Evolutionary conservation across 2,888 invertebrate genomes (phyloP).

Genomic region (Oscheius sp.): DNA sequence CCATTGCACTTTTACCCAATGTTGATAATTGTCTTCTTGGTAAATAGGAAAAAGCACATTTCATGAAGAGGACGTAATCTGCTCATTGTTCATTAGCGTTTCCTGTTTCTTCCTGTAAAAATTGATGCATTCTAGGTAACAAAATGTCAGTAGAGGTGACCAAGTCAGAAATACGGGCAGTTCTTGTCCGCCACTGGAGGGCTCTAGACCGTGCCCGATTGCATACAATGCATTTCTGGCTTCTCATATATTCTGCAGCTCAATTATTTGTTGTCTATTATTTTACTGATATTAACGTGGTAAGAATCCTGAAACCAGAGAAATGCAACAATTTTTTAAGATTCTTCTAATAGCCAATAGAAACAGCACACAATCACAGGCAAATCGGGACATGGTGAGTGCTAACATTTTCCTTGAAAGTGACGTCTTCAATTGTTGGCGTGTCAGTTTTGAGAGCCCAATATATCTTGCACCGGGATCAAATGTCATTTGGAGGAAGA

Average conservation of each 20-base stretch:
- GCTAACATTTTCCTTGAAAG: background rate
- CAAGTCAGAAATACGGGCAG: constrained; percentile 64
- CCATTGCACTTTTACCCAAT: no score
- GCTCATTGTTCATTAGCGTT: no score
- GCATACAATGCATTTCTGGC: constrained; percentile 71
- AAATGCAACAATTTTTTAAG: constrained; percentile 4
- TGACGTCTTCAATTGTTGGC: background rate
- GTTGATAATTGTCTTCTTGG: no score
- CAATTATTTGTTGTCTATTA: constrained; percentile 70
- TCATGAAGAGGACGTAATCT: no score
- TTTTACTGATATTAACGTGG: constrained; percentile 53
- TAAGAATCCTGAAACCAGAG: constrained; percentile 6
- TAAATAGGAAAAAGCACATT: no score
- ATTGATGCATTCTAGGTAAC: background rate
- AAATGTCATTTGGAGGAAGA: constrained; percentile 17
- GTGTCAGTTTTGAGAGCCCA: constrained; percentile 1
- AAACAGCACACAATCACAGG: constrained; percentile 26
- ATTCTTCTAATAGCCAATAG: constrained; percentile 32
- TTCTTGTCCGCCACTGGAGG: constrained; percentile 70
- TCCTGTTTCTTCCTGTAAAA: background rate
- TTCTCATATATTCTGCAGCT: constrained; percentile 66
- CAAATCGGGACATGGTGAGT: constrained; percentile 28
- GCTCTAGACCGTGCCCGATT: constrained; percentile 69
- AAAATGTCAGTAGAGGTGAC: constrained; percentile 32
- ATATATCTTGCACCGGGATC: constrained; percentile 19